A percentile compares a stretch with the other conserved stretches of the same genome.
Evolutionary conservation across 2,888 invertebrate species (phyloP).

Genomic region (Dynastes tityus): DNA sequence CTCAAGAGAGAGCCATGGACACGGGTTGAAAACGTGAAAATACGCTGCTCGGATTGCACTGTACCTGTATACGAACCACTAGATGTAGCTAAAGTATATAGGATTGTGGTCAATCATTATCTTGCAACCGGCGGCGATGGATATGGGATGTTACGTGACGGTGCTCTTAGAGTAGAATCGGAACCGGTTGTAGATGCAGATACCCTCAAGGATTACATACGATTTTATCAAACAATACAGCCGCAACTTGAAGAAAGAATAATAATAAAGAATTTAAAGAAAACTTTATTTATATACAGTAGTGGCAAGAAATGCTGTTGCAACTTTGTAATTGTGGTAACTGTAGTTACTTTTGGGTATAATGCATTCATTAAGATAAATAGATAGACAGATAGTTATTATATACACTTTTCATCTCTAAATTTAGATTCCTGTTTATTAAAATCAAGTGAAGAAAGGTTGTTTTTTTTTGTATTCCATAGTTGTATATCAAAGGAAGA

Average conservation of each 20-base stretch:
- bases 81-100: constrained; percentile 74
- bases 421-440: too few relatives aligned
- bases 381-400: too few relatives aligned
- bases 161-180: not conserved
- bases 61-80: constrained; percentile 75
- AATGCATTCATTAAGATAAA: too few relatives aligned
- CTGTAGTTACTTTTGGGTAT: too few relatives aligned
- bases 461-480: too few relatives aligned
- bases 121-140: constrained; percentile 84
- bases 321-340: not conserved
- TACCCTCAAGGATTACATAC: not conserved
- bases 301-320: not conserved
- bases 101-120: constrained; percentile 78
- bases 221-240: not conserved
- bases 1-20: constrained; percentile 74
- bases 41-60: constrained; percentile 80
- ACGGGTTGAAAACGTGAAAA: constrained; percentile 77
- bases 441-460: too few relatives aligned
- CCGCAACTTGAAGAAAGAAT: constrained; percentile 5
- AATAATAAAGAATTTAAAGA: constrained; percentile 2
- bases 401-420: too few relatives aligned
- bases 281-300: not conserved
- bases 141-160: constrained; percentile 64
- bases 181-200: not conserved
- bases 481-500: too few relatives aligned